Base-by-base conservation (phyloP, 2,113 vertebrate genomes). In the Peucedramus taeniatus region DNA sequence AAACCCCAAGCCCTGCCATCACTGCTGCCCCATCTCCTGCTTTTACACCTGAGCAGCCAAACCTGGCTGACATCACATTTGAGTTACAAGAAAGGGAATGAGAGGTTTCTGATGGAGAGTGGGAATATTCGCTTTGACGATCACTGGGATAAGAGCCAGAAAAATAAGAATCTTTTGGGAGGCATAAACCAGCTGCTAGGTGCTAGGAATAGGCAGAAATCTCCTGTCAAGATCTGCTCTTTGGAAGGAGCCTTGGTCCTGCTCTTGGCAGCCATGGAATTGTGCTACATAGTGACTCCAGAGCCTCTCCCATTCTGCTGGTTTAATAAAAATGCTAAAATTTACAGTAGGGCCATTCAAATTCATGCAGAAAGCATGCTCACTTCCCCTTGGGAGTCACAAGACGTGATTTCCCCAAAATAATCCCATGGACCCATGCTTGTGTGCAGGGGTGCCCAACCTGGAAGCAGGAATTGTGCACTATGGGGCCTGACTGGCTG, bases 391-490 rank as follows among this genome's bases (percentile, higher is more conserved):
- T 63, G 33, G 23, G 20, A 78, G 9, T 37, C 13, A 23, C 26
- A 59, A 45, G 74, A 35, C 51, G 16, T 39, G 31, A 15, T 33
- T 82, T 63, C 30, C n/a, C 71, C 75, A n/a, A 68, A 71, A 80
- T 16, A 83, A 79, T 26, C 35, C 33, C 33, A 27, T 15, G 54
- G 19, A 10, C 5, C n/a, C 15, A 61, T 14, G 20, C 3, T 23
- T 2, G 1, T 11, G 35, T 23, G 2, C 0, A 3, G 21, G 8
- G 8, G 8, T 17, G 39, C 49, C 63, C 33, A 49, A 47, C 11
- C 40, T 68, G 57, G 75, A 45, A 39, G 44, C 9, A 27, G 51
- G 69, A 40, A 40, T 26, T 0, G 6, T 21, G 33, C 44, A 51
- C 8, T 20, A 2, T 9, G 24, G 51, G 42, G 22, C 24, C 49